A percentile compares a stretch with the other conserved stretches of the same genome.
Evolutionary conservation across 2,888 invertebrate species (phyloP).

Genomic region (Tiliacea aurago): DNA sequence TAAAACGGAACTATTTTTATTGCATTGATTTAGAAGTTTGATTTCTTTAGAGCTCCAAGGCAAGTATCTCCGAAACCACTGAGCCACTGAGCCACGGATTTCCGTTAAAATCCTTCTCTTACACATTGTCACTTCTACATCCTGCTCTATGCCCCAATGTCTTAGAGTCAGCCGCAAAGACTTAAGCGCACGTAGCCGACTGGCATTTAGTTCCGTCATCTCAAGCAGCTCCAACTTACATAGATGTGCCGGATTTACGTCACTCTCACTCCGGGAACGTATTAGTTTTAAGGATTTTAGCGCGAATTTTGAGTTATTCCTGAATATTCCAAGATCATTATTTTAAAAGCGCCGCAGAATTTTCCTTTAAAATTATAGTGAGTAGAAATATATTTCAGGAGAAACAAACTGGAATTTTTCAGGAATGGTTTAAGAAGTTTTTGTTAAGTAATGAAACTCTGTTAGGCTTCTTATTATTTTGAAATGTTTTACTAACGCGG

Average conservation of each 20-base stretch:
- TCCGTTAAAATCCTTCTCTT: too few species aligned
- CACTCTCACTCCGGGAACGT: slow-evolving; percentile 52
- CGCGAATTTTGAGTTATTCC: slow-evolving; percentile 50
- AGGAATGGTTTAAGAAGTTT: background rate
- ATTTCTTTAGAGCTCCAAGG: too few species aligned
- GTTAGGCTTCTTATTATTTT: background rate
- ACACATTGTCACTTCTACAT: slow-evolving; percentile 29
- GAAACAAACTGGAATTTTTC: background rate
- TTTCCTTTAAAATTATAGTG: slow-evolving; percentile 34
- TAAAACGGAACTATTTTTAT: too few species aligned
- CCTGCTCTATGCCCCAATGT: slow-evolving; percentile 48
- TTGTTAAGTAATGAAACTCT: slow-evolving; percentile 15
- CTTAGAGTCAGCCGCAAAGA: slow-evolving; percentile 63
- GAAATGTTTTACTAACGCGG: background rate
- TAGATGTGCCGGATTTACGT: slow-evolving; percentile 55
- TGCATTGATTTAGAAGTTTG: too few species aligned
- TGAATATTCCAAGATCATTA: slow-evolving; percentile 59
- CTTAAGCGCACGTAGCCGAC: slow-evolving; percentile 55
- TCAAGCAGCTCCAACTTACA: slow-evolving; percentile 45
- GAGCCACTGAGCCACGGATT: too few species aligned
- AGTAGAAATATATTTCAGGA: slow-evolving; percentile 30
- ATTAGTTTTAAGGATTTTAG: slow-evolving; percentile 59
- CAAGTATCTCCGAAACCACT: too few species aligned
- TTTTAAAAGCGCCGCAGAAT: slow-evolving; percentile 46
- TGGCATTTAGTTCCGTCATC: slow-evolving; percentile 57